These are phyloP conservation scores for Megatriorchis doriae DNA, from an alignment of 2,113 vertebrate genomes.

Conservation along the genomic window DNA sequence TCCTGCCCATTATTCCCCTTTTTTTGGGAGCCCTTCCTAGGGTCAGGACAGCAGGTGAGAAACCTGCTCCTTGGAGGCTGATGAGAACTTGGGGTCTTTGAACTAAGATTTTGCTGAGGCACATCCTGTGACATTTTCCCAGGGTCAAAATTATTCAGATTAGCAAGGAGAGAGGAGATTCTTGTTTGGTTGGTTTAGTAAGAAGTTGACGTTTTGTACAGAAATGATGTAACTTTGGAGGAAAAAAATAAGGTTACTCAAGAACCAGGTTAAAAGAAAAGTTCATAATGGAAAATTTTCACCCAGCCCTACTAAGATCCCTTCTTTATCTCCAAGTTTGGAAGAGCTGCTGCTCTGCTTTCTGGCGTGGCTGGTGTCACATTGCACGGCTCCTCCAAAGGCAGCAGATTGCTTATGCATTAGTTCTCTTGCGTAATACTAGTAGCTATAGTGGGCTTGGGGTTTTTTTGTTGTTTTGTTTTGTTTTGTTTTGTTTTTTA, in stretches of 20 bases:
- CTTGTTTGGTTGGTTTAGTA: slow-evolving; percentile 32
- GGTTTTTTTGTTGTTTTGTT: background rate
- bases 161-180: slow-evolving; percentile 15
- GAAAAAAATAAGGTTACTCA: background rate
- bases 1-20: background rate
- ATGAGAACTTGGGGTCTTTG: background rate
- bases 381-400: background rate
- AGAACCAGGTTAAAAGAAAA: background rate
- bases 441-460: background rate
- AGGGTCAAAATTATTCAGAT: slow-evolving; percentile 4
- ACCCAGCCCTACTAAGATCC: background rate
- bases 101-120: background rate
- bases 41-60: background rate
- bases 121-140: slow-evolving; percentile 26
- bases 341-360: background rate
- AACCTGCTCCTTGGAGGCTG: background rate
- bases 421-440: slow-evolving; percentile 9
- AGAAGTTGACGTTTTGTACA: background rate
- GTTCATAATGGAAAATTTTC: background rate
- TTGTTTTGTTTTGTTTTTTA: background rate
- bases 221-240: background rate
- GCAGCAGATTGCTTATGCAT: background rate
- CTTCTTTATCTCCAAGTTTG: background rate
- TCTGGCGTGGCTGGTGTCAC: background rate
- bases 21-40: background rate